Conservation (phyloP, 2,113 vertebrate species). For the Bothrops jararaca region DNA sequence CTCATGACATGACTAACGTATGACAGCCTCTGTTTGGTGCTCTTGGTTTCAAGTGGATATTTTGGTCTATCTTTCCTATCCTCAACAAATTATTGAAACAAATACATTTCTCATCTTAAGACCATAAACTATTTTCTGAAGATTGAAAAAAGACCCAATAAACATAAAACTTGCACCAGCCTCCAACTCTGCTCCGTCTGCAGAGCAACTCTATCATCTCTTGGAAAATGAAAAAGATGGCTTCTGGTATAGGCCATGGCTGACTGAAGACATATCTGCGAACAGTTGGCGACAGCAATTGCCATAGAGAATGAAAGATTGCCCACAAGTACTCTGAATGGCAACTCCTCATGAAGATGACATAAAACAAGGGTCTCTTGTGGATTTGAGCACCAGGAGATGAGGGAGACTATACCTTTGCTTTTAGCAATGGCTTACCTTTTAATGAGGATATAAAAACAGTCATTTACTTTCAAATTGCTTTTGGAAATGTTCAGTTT, state of each 20-base stretch:
- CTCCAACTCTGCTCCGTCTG: neutral
- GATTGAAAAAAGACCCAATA: neutral
- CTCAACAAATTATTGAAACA: neutral
- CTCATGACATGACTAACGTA: neutral
- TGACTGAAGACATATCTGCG: neutral
- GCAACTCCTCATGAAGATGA: neutral
- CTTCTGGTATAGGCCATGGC: neutral
- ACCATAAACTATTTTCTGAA: neutral
- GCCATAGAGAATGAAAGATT: neutral
- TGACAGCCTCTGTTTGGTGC: neutral
- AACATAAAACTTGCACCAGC: neutral
- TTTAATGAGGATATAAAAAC: neutral
- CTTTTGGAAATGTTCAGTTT: neutral
- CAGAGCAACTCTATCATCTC: neutral
- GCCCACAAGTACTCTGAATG: neutral
- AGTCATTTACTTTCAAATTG: neutral
- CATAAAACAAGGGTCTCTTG: neutral
- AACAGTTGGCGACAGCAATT: neutral
- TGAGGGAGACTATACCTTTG: neutral
- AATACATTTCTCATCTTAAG: neutral
- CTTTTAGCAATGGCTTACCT: neutral
- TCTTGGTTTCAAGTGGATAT: neutral
- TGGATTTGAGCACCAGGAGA: neutral
- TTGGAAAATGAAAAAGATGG: constrained; percentile 6
- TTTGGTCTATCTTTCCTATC: neutral